Evolutionary conservation across 2,888 invertebrate genomes (phyloP), one percentile per base, ranked within the genome.

Genomic region (Pandemis heparana): DNA sequence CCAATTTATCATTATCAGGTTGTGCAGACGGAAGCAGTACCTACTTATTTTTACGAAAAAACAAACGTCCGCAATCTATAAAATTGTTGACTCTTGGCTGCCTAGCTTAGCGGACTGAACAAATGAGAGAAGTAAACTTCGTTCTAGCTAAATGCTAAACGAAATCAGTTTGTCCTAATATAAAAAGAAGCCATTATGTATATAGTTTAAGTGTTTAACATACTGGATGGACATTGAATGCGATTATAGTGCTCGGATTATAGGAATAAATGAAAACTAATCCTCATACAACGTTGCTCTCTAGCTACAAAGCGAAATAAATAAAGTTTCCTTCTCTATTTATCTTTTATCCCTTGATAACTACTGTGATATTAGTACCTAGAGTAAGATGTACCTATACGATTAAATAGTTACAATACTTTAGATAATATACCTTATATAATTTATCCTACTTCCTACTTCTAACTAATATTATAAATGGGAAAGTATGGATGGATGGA

Each of bases 1-100:
- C 18, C 61, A 48, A 69, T 69, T 69, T 69, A 39, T 61, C 69
- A 69, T 61, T 61, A 18, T 69, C 48, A 38, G 39, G 16, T 12
- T 16, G 23, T 38, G 5, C 9, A 59, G 43, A 10, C 23, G 14
- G 43, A 18, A 62, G 14, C 62, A 7, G 10, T 41, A n/a, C n/a
- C n/a, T n/a, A n/a, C n/a, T n/a, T n/a, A n/a, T 43, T 62, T 43
- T 46, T 60, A 14, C 23, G 23, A 63, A 14, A 63, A 23, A 63
- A 63, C 43, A 63, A 46, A 63, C 23, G 1, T 46, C 46, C 1
- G 14, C 12, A 4, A n/a, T 32, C 14, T 23, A 32, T 23, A 23
- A 63, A 23, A 14, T 5, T 63, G 43, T 14, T 12, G 10, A 23
- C 23, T 56, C 10, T 53, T 3, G 5, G 9, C 0, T 53, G 53